Percentiles rank a stretch among this genome's conserved stretches.
These are phyloP conservation scores for Brevimyrus niger DNA, from an alignment of 2,113 vertebrate genomes.

Conservation along the genomic window DNA sequence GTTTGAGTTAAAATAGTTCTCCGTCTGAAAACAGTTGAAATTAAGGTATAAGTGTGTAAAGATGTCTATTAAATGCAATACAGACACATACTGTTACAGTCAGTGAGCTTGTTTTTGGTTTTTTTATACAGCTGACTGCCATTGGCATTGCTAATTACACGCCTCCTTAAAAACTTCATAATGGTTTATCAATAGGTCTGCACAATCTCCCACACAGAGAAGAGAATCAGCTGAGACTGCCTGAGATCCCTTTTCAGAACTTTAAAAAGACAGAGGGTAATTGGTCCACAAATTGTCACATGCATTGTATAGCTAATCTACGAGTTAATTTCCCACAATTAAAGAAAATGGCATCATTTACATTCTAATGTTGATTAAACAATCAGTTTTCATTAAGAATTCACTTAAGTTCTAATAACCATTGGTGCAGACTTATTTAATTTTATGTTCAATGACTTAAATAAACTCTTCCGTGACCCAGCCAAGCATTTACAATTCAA, in stretches of 20 bases:
- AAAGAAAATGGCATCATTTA: constrained; percentile 90
- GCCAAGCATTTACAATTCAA: constrained; percentile 76
- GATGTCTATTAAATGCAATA: background rate
- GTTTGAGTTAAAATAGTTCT: constrained; percentile 98
- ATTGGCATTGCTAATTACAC: constrained; percentile 45
- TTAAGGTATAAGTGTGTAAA: background rate
- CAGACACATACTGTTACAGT: background rate
- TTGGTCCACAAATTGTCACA: constrained; percentile 68
- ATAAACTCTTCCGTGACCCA: constrained; percentile 80
- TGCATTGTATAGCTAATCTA: constrained; percentile 76
- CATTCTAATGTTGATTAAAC: constrained; percentile 94
- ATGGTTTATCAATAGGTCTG: constrained; percentile 65
- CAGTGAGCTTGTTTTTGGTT: constrained; percentile 6
- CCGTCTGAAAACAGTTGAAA: constrained; percentile 65
- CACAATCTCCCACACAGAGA: constrained; percentile 59
- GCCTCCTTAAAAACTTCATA: constrained; percentile 56
- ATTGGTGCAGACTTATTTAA: constrained; percentile 86
- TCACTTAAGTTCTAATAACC: constrained; percentile 89
- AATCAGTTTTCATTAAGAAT: constrained; percentile 99
- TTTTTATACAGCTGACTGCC: constrained; percentile 41
- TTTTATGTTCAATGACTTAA: constrained; percentile 91
- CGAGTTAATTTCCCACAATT: constrained; percentile 86
- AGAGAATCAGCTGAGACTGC: constrained; percentile 54
- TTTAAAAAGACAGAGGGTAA: constrained; percentile 69
- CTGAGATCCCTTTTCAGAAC: constrained; percentile 63